phyloP scores from a whole-genome alignment of 2,888 invertebrate genomes.

The Sphaerophoria rueppellii region DNA sequence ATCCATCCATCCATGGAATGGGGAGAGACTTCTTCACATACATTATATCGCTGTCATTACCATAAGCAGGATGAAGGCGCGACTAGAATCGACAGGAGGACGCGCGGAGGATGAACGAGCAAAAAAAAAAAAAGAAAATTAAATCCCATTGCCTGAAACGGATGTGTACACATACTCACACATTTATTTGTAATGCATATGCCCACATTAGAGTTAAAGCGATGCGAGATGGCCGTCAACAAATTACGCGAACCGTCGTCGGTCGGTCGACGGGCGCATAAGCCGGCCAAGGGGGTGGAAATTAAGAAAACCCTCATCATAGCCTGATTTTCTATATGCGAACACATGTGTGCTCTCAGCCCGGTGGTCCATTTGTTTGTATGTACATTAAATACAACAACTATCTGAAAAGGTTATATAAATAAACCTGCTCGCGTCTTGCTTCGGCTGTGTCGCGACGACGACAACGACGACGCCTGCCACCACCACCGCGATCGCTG shows the following conservation, averaged over 20 bases:
- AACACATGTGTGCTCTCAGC: conserved; percentile 16
- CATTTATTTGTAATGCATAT: conserved; percentile 43
- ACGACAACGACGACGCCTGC: conserved; percentile 9
- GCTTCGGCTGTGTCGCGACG: too few relatives aligned
- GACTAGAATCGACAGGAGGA: neutral
- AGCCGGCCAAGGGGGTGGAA: conserved; percentile 61
- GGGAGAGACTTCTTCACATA: conserved; percentile 41
- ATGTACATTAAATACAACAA: conserved; percentile 62
- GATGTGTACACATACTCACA: conserved; percentile 1
- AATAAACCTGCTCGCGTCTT: conserved; percentile 59
- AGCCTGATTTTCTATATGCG: conserved; percentile 18
- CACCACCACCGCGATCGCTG: conserved; percentile 36
- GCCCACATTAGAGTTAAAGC: conserved; percentile 46
- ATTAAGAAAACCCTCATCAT: conserved; percentile 71
- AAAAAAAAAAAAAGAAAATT: conserved; percentile 15
- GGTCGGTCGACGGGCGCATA: conserved; percentile 9
- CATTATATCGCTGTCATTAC: conserved; percentile 56
- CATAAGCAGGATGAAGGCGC: conserved; percentile 41
- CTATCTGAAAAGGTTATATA: conserved; percentile 63
- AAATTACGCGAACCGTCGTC: conserved; percentile 62
- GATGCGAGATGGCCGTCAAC: conserved; percentile 44
- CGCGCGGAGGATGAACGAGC: neutral
- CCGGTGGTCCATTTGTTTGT: conserved; percentile 42
- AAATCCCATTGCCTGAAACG: conserved; percentile 11
- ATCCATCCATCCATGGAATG: conserved; percentile 51